Conservation (phyloP, 2,113 vertebrate species). For the Aepyceros melampus region DNA sequence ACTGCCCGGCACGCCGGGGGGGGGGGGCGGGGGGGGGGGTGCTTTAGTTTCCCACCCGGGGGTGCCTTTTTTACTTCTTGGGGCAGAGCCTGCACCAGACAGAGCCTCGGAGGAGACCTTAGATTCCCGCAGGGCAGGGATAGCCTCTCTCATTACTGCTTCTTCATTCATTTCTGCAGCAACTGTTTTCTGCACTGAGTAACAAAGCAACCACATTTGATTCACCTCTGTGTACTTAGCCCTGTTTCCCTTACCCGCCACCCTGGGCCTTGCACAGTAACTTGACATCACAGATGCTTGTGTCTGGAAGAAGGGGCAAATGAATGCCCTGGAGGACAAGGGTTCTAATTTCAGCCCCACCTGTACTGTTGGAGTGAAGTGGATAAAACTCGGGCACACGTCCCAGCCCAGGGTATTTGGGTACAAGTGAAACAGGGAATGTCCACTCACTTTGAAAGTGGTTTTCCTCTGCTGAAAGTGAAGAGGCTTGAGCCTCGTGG, state of each 20-base stretch:
- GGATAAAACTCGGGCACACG: accelerated
- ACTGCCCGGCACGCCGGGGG: no score
- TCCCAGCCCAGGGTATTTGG: not conserved
- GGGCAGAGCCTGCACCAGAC: not conserved
- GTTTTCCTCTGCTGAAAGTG: not conserved
- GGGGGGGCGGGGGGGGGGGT: not conserved
- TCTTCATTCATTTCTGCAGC: not conserved
- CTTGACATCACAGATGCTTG: not conserved
- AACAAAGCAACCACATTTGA: not conserved
- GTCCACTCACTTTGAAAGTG: not conserved
- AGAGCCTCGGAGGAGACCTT: not conserved
- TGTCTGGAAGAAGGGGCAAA: not conserved
- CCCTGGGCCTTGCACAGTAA: not conserved
- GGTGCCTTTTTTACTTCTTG: not conserved
- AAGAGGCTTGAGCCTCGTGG: not conserved
- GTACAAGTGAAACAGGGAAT: not conserved
- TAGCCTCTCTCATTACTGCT: not conserved
- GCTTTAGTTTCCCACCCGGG: not conserved
- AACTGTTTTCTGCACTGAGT: not conserved
- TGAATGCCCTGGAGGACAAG: not conserved
- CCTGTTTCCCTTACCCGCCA: not conserved
- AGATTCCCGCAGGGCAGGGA: not conserved
- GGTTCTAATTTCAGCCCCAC: not conserved
- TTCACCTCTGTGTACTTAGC: not conserved
- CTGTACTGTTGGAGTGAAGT: not conserved